Conservation (phyloP, 2,113 vertebrate species). For the Melierax canorus region DNA sequence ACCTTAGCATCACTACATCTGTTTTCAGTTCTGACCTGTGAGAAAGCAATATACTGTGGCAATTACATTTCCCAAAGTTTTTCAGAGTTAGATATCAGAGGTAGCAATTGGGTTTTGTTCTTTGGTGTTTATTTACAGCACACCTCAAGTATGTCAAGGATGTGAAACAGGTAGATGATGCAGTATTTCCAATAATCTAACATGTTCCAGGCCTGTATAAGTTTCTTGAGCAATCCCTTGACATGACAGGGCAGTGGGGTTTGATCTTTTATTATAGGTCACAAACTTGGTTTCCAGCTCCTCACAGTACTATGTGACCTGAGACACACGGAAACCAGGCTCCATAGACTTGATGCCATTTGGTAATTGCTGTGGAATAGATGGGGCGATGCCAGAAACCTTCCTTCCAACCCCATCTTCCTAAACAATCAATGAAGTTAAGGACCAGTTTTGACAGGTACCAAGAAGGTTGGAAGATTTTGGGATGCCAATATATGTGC, state of each 20-base stretch:
- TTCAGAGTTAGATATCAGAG: not conserved
- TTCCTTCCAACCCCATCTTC: not conserved
- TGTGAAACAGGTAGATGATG: not conserved
- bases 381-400: not conserved
- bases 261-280: not conserved
- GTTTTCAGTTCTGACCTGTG: not conserved
- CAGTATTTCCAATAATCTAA: not conserved
- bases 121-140: not conserved
- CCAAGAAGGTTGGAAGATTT: not conserved
- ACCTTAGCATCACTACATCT: not conserved
- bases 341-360: not conserved
- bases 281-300: not conserved
- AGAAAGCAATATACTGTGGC: not conserved
- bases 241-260: not conserved
- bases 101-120: not conserved
- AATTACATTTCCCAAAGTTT: not conserved
- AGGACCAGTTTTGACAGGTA: not conserved
- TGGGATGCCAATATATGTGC: not conserved
- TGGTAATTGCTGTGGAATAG: not conserved
- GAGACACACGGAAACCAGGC: not conserved
- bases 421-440: not conserved
- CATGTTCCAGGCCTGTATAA: not conserved
- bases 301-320: not conserved
- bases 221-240: not conserved
- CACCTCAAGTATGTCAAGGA: accelerated